Base-by-base conservation (phyloP, 2,888 invertebrate species). In the Drosophila pseudotalamancana region DNA sequence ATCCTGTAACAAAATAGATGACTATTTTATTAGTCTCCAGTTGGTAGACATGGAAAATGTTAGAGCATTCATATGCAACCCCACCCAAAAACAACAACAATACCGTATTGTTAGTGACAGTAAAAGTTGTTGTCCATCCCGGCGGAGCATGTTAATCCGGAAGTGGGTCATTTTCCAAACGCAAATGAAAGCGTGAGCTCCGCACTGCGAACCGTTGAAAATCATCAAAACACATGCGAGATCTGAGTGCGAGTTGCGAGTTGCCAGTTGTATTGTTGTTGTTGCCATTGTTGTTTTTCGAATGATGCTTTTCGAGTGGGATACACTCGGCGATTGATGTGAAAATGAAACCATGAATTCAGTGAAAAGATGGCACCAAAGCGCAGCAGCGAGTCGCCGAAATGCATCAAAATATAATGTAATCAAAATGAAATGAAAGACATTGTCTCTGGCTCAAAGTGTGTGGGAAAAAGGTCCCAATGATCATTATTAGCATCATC, bases 81-180 rank as follows among this genome's bases (percentile, higher is more conserved):
- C 50, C 50, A 49, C 8, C 51, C 29, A 21, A n/a, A 34, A 42
- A 25, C 25, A 12, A 16, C 53, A 18, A 55, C 45, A 70, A 46
- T 39, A 43, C 45, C 1, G 29, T 6, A 32, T 21, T 32, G 23
- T 32, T n/a, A 54, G 66, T 61, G 68, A 82, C 72, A 85, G 82
- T 85, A 76, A 86, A 68, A 80, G 80, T 79, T 59, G 51, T 68
- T 71, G 54, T 56, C 62, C 35, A 48, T 54, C 57, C 69, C 45
- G 62, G 32, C 46, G 31, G 27, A 56, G 65, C 77, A 67, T 83
- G 76, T 74, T 81, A 81, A 81, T 81, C 84, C 81, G 81, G 81
- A 81, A 81, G 81, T 80, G 81, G 87, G 81, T 81, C 81, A 80
- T 81, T 81, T 81, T 86, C 84, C 81, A 49, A 86, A 83, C 77